Conservation (phyloP, 2,797 vertebrate species). For the Melanotaenia trifasciata region DNA sequence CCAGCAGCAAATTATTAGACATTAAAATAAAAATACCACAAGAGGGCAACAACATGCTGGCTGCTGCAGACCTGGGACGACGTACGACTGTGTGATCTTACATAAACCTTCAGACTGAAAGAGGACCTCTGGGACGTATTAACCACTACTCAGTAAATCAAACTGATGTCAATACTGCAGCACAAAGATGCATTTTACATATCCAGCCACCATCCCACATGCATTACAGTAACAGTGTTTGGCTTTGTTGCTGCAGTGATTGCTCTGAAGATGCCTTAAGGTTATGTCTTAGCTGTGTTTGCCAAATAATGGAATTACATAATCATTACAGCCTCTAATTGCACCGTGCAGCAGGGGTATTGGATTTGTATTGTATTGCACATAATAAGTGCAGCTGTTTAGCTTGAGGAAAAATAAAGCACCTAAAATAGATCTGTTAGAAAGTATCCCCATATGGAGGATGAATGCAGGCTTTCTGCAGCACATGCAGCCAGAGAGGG, state of each 20-base stretch:
- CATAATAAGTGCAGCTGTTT: constrained; percentile 76
- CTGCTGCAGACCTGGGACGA: not conserved
- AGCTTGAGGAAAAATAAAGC: constrained; percentile 52
- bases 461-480: constrained; percentile 15
- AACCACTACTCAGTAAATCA: constrained; percentile 12
- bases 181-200: not conserved
- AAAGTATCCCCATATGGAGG: constrained; percentile 53
- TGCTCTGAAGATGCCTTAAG: constrained; percentile 32
- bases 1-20: too few species aligned
- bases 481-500: constrained; percentile 3
- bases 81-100: constrained; percentile 8
- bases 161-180: not conserved
- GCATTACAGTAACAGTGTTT: constrained; percentile 15
- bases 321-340: constrained; percentile 59
- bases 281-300: constrained; percentile 28
- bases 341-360: constrained; percentile 46
- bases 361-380: constrained; percentile 69
- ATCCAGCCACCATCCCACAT: not conserved
- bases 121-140: constrained; percentile 3
- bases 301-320: constrained; percentile 65
- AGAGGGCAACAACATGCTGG: constrained; percentile 49
- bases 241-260: constrained; percentile 25
- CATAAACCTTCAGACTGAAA: constrained; percentile 19
- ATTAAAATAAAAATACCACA: constrained; percentile 29
- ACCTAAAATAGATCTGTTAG: constrained; percentile 66